Percentiles rank a stretch among this genome's conserved stretches.
Evolutionary conservation across 2,113 vertebrate species (phyloP).

Genomic region (Oplegnathus fasciatus): DNA sequence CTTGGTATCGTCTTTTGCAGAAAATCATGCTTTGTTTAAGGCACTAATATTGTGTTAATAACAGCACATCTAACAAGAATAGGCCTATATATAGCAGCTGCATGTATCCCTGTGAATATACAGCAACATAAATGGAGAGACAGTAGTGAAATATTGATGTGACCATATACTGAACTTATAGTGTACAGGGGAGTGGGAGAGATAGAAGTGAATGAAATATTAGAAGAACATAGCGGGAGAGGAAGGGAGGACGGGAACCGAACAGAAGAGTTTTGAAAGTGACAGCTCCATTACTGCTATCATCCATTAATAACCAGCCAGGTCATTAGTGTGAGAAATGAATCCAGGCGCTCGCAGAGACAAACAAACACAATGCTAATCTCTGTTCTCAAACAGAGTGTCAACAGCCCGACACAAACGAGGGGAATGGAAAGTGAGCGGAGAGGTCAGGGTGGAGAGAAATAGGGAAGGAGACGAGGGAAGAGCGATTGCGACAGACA

Average conservation of each 20-base stretch:
- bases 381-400: constrained; percentile 57
- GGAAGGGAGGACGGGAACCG: constrained; percentile 15
- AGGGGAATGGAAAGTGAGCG: constrained; percentile 46
- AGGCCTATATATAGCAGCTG: neutral
- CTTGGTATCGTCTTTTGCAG: neutral
- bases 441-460: constrained; percentile 46
- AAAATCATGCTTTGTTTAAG: neutral
- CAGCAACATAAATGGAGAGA: neutral
- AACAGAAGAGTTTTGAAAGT: constrained; percentile 57
- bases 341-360: constrained; percentile 51
- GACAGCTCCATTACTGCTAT: constrained; percentile 71
- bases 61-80: neutral
- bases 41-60: neutral
- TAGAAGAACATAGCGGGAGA: neutral
- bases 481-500: too few species aligned
- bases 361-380: constrained; percentile 76
- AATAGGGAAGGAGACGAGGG: neutral
- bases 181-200: neutral
- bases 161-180: neutral
- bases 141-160: neutral
- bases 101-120: neutral
- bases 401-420: constrained; percentile 56
- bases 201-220: neutral
- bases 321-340: constrained; percentile 76
- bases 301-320: constrained; percentile 72